Percentiles rank a stretch among this genome's conserved stretches.
phyloP scores from a whole-genome alignment of 64 coral and sea anemone genomes.

The Montipora sp. region DNA sequence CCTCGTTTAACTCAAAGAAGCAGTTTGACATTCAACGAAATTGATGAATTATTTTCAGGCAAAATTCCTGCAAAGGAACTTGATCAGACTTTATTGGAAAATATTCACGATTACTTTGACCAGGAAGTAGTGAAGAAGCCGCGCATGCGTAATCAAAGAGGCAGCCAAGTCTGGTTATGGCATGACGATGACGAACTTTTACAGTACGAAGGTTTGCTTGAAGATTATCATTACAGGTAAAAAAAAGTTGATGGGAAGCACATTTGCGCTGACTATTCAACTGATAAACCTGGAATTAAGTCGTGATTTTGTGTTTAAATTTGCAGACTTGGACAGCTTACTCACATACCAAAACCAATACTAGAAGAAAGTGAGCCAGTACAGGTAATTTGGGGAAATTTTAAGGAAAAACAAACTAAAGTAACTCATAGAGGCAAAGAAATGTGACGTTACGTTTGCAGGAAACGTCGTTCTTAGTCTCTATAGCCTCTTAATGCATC shows the following conservation, averaged over 20 bases:
- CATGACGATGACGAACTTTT: constrained; percentile 98
- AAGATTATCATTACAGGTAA: constrained; percentile 96
- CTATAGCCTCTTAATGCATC: no score
- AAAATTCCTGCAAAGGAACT: constrained; percentile 75
- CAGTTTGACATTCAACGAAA: neutral
- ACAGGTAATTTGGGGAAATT: constrained; percentile 51
- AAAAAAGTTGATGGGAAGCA: neutral
- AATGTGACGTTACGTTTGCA: no score
- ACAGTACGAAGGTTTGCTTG: constrained; percentile 87
- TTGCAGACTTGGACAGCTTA: constrained; percentile 78
- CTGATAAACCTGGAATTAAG: neutral
- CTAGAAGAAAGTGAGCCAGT: constrained; percentile 95
- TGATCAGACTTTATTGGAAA: constrained; percentile 54
- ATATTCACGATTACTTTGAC: constrained; percentile 70
- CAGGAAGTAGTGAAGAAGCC: constrained; percentile 28
- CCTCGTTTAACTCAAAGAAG: neutral
- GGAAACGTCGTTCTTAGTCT: no score
- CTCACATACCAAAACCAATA: constrained; percentile 76
- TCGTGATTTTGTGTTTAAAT: neutral
- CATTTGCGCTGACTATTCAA: neutral
- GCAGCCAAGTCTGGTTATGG: constrained; percentile 91
- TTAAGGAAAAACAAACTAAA: neutral
- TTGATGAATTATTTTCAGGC: constrained; percentile 22
- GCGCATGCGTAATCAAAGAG: constrained; percentile 64
- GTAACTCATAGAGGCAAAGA: no score